These are phyloP conservation scores for Zaprionus africanus DNA, from an alignment of 1,140 invertebrate genomes.

Conservation along the genomic window DNA sequence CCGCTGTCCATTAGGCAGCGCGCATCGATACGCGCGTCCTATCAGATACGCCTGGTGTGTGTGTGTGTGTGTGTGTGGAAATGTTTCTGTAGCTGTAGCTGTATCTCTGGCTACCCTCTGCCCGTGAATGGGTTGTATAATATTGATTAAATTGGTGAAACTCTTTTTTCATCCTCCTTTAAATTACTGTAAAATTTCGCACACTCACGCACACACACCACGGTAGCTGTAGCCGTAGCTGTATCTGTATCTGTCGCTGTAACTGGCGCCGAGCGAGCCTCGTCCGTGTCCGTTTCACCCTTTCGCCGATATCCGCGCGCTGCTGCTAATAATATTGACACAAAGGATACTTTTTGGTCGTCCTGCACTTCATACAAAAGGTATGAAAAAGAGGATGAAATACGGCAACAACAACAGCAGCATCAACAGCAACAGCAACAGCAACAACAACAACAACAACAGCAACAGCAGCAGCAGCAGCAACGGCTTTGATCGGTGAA, in stretches of 20 bases:
- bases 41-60: conserved; percentile 74
- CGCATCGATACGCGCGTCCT: conserved; percentile 68
- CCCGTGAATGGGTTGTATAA: conserved; percentile 67
- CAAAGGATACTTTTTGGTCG: conserved; percentile 80
- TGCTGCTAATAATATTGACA: conserved; percentile 80
- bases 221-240: conserved; percentile 18
- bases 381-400: conserved; percentile 72
- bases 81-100: conserved; percentile 36
- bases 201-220: conserved; percentile 65
- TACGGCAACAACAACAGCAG: conserved; percentile 40
- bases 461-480: conserved; percentile 41
- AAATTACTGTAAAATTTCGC: conserved; percentile 83
- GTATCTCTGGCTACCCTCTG: conserved; percentile 12
- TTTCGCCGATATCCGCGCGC: conserved; percentile 68
- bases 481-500: conserved; percentile 80
- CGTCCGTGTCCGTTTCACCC: conserved; percentile 65
- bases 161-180: conserved; percentile 54
- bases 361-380: conserved; percentile 76
- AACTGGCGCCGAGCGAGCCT: too few species aligned
- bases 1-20: conserved; percentile 65
- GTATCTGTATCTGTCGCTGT: conserved; percentile 21
- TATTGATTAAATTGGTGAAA: conserved; percentile 83
- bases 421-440: conserved; percentile 24
- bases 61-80: conserved; percentile 26
- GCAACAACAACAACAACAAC: conserved; percentile 25